Evolutionary conservation across 2,113 vertebrate genomes (phyloP), one percentile per base, ranked within the genome.

Genomic region (Syngnathus typhle): DNA sequence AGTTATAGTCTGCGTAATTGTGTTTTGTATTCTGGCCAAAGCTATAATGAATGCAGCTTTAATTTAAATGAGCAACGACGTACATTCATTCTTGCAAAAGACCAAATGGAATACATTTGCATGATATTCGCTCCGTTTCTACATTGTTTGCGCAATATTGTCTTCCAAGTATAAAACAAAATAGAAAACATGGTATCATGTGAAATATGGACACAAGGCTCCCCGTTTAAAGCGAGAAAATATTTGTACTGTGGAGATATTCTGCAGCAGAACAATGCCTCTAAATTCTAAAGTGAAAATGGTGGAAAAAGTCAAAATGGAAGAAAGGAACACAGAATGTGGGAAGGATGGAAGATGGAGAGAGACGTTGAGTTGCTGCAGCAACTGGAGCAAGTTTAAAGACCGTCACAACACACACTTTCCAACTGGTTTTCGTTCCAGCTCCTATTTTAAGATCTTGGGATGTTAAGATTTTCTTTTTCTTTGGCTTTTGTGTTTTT

Each of bases 301-400:
- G 67, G 67, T 47, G 59, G 69, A 66, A 69, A 77, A 72, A 69
- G 54, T 69, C 54, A 68, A 60, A 71, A 62, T 56, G 72, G 77
- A 82, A 86, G 73, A 88, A 80, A 81, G 71, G 79, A 88, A 84
- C 80, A 71, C 1, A 68, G 75, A 79, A 81, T 81, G 73, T 87
- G 75, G 55, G 65, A 83, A 75, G 64, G 65, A 78, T 59, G 69
- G 69, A 67, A 71, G 69, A 76, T 72, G 68, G 69, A 72, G 68
- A 64, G 60, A 62, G 67, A 69, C 16, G 18, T 37, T 80, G 72
- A 84, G 64, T 68, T 88, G 81, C 81, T 75, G 82, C 84, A 85
- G 85, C 68, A 56, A 76, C 78, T 74, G 83, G 75, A 82, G 71
- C 72, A 84, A 83, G 81, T 81, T 74, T 71, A 69, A 81, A 61